Evolutionary conservation across 1,140 invertebrate genomes (phyloP).

Genomic region (Conopomorpha cramerella): DNA sequence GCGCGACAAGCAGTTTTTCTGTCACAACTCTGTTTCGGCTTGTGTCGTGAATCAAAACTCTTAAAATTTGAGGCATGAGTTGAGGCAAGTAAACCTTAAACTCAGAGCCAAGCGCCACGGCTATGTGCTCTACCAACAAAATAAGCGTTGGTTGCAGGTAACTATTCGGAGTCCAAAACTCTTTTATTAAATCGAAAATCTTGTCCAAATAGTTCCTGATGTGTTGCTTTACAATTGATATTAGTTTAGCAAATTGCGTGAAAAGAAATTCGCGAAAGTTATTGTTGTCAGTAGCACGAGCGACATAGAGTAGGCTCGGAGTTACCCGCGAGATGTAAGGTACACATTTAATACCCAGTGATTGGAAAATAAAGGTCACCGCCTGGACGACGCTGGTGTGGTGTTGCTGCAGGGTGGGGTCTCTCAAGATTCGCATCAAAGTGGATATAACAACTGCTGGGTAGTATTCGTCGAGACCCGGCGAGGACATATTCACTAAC

Average conservation of each 20-base stretch:
- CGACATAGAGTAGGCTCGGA: slow-evolving; percentile 89
- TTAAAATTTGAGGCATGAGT: slow-evolving; percentile 91
- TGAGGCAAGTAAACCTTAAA: slow-evolving; percentile 96
- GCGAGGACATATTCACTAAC: slow-evolving; percentile 90
- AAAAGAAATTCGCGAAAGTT: slow-evolving; percentile 90
- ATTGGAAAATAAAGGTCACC: slow-evolving; percentile 96
- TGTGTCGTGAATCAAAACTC: slow-evolving; percentile 88
- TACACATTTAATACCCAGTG: slow-evolving; percentile 93
- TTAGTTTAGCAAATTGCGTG: slow-evolving; percentile 87
- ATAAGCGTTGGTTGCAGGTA: slow-evolving; percentile 84
- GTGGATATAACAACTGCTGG: slow-evolving; percentile 95
- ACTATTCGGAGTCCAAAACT: slow-evolving; percentile 78
- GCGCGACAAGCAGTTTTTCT: slow-evolving; percentile 78
- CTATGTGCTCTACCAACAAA: slow-evolving; percentile 91
- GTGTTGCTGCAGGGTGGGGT: slow-evolving; percentile 88
- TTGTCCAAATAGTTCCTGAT: slow-evolving; percentile 95
- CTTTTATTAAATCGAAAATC: slow-evolving; percentile 91
- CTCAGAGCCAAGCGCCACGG: slow-evolving; percentile 91
- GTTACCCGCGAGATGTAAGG: slow-evolving; percentile 94
- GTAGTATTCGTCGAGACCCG: slow-evolving; percentile 94
- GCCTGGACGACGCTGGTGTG: slow-evolving; percentile 96
- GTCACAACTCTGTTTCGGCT: slow-evolving; percentile 87
- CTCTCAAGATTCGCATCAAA: slow-evolving; percentile 92
- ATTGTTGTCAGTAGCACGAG: slow-evolving; percentile 82
- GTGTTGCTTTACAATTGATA: slow-evolving; percentile 92